These are phyloP conservation scores for Arremon aurantiirostris DNA, from an alignment of 2,797 vertebrate genomes.

Conservation along the genomic window DNA sequence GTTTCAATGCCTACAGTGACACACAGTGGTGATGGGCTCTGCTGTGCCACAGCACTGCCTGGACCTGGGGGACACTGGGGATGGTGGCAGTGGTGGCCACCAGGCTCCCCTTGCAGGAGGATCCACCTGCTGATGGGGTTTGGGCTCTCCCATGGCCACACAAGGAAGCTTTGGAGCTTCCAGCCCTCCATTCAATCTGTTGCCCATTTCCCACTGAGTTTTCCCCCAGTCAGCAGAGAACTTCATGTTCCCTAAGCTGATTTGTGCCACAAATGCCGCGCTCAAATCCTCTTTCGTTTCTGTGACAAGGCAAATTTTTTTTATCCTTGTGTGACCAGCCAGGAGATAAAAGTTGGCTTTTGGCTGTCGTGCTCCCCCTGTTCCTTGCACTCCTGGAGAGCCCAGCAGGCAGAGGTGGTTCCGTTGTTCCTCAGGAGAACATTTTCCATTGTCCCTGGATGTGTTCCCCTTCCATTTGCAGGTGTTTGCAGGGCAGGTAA, in stretches of 20 bases:
- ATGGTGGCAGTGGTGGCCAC: background rate
- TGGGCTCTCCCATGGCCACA: background rate
- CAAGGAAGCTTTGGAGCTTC: background rate
- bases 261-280: background rate
- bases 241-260: background rate
- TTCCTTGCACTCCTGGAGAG: background rate
- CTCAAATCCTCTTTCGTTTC: slow-evolving; percentile 45
- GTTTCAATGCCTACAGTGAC: slow-evolving; percentile 66
- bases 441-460: background rate
- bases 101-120: background rate
- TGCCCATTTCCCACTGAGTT: background rate
- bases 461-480: background rate
- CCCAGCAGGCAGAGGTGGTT: background rate
- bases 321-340: background rate
- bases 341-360: background rate
- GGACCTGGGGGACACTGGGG: background rate
- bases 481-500: background rate
- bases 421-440: background rate
- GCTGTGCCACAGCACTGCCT: background rate
- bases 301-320: background rate
- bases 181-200: background rate
- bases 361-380: background rate
- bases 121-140: background rate
- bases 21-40: slow-evolving; percentile 60
- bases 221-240: background rate